Evolutionary conservation across 1,140 invertebrate species (phyloP).

Genomic region (Macrobrachium nipponense): DNA sequence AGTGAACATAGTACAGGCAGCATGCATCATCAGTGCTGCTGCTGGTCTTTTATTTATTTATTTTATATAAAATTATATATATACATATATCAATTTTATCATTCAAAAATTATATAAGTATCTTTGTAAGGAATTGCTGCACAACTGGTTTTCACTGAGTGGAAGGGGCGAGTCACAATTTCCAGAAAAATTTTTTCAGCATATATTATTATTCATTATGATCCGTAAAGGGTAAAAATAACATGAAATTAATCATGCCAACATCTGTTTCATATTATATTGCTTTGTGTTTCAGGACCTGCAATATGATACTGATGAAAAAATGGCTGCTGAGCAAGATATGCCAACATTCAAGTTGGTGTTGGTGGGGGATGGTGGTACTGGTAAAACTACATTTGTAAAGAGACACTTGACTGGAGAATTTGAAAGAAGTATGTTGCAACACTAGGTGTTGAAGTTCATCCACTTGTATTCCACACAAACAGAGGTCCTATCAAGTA

Average conservation of each 20-base stretch:
- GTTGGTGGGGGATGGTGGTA: constrained; percentile 98
- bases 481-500: constrained; percentile 90
- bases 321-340: constrained; percentile 73
- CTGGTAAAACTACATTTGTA: constrained; percentile 99
- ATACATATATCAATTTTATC: too few relatives aligned
- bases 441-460: constrained; percentile 98
- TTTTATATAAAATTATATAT: too few relatives aligned
- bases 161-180: too few relatives aligned
- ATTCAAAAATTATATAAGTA: too few relatives aligned
- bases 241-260: background rate
- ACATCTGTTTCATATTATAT: background rate
- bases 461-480: constrained; percentile 98
- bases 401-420: constrained; percentile 99
- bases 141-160: too few relatives aligned
- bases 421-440: constrained; percentile 99
- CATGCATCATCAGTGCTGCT: too few relatives aligned
- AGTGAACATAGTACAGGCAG: too few relatives aligned
- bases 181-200: too few relatives aligned
- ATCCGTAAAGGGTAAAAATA: too few relatives aligned
- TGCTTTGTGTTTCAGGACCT: background rate
- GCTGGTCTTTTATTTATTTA: too few relatives aligned
- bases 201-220: too few relatives aligned
- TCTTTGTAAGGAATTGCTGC: too few relatives aligned
- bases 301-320: background rate
- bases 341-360: constrained; percentile 96